Conservation (phyloP, 1,140 invertebrate species). For the Drosophila tropicalis region DNA sequence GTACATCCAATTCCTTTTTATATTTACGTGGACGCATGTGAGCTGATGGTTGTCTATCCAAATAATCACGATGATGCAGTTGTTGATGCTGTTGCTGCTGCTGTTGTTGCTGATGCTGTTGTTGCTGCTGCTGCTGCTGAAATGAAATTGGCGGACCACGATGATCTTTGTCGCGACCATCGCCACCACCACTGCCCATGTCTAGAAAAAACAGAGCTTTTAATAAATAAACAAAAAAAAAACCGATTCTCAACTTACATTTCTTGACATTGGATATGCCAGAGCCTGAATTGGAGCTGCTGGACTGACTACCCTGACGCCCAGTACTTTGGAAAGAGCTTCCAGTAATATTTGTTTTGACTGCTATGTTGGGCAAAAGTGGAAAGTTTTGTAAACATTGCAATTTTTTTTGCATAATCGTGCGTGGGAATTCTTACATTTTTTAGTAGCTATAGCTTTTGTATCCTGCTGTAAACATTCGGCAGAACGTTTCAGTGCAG, state of each 20-base stretch:
- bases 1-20: constrained; percentile 83
- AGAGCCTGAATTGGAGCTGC: neutral
- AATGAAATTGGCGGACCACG: constrained; percentile 24
- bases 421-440: constrained; percentile 30
- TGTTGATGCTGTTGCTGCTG: constrained; percentile 14
- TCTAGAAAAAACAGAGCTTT: neutral
- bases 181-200: neutral
- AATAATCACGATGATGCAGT: neutral
- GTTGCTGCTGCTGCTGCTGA: neutral
- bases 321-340: constrained; percentile 6
- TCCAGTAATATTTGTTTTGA: constrained; percentile 26
- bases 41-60: constrained; percentile 11
- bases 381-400: neutral
- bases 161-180: constrained; percentile 26
- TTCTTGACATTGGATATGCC: constrained; percentile 28
- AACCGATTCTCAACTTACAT: constrained; percentile 19
- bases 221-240: neutral
- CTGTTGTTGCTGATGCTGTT: neutral
- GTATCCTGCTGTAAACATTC: constrained; percentile 24
- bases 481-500: neutral
- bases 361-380: constrained; percentile 19
- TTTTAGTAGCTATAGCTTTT: constrained; percentile 46
- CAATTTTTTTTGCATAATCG: neutral
- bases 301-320: constrained; percentile 2
- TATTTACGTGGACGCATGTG: constrained; percentile 39